Conservation (phyloP, 1,140 invertebrate genomes). For the Globodera rostochiensis region DNA sequence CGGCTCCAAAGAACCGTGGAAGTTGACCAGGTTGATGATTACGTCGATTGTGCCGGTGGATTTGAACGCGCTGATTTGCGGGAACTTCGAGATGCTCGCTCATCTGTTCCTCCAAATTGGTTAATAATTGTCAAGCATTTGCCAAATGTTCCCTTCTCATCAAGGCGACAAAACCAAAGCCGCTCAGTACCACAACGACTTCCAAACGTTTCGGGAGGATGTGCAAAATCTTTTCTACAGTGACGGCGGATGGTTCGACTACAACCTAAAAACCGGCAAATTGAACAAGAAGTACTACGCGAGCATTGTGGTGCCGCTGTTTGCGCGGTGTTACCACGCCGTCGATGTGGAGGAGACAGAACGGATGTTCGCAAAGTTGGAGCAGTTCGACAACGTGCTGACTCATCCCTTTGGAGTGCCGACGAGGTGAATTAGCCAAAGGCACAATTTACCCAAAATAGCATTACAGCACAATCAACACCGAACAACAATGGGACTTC, state of each 20-base stretch:
- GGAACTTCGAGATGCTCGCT: constrained; percentile 65
- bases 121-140: background rate
- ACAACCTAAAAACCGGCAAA: constrained; percentile 3
- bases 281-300: constrained; percentile 17
- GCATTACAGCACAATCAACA: background rate
- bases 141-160: background rate
- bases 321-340: constrained; percentile 13
- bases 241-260: constrained; percentile 6
- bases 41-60: constrained; percentile 67
- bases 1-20: background rate
- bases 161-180: constrained; percentile 8
- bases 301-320: constrained; percentile 22
- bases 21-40: constrained; percentile 42
- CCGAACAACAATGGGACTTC: constrained; percentile 20
- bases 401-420: constrained; percentile 14
- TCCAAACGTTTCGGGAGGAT: constrained; percentile 1
- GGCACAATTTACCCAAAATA: background rate
- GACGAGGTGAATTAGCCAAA: constrained; percentile 25
- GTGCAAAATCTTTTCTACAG: constrained; percentile 11
- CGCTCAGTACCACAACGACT: background rate
- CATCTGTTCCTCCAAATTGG: constrained; percentile 62
- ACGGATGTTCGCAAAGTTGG: constrained; percentile 4
- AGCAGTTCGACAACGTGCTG: constrained; percentile 9
- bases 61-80: constrained; percentile 67
- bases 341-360: background rate